Evolutionary conservation across 2,113 vertebrate genomes (phyloP), one percentile per base, ranked within the genome.

Genomic region (Prietella phreatophila): DNA sequence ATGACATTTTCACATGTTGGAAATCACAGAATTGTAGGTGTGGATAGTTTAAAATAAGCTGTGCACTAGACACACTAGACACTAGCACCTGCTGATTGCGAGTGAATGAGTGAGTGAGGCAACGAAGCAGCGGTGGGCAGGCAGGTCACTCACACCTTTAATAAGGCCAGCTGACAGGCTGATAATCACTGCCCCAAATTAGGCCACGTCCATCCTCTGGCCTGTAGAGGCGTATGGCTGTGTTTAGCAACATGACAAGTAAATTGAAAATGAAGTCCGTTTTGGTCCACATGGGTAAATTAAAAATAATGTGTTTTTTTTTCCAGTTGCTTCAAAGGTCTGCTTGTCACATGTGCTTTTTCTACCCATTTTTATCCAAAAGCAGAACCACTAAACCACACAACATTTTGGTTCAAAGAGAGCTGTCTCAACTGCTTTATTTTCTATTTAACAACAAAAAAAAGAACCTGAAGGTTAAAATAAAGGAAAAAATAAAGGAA

Each of bases 141-240:
- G 89, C 90, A 88, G 85, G 69, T 89, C 89, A 78, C 89, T 93
- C 92, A 89, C 93, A 93, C 90, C 90, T 89, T 85, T 91, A 91
- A 92, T 86, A 91, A 89, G 91, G 88, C 86, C 88, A 88, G 86
- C 86, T 92, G 91, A 93, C 88, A 83, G 88, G 89, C 85, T 90
- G 92, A 92, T 94, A 93, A 94, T 93, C 92, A 91, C 75, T 55
- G 58, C 87, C 87, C 85, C 88, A 91, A 91, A 91, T 94, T 92
- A 93, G 82, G 88, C 58, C 8, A 39, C 87, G 85, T 89, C 84
- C 50, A 81, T 89, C 83, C 89, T 56, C 53, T 14, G 79, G 88
- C 76, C 90, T 81, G 82, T 82, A 19, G 89, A 85, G 82, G 67
- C 42, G 60, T 55, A 14, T 36, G 60, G 85, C 81, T 81, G 61